Percentiles rank a stretch among this genome's conserved stretches.
phyloP scores from a whole-genome alignment of 2,888 invertebrate genomes.

The Coronaproctus castanopsis region DNA sequence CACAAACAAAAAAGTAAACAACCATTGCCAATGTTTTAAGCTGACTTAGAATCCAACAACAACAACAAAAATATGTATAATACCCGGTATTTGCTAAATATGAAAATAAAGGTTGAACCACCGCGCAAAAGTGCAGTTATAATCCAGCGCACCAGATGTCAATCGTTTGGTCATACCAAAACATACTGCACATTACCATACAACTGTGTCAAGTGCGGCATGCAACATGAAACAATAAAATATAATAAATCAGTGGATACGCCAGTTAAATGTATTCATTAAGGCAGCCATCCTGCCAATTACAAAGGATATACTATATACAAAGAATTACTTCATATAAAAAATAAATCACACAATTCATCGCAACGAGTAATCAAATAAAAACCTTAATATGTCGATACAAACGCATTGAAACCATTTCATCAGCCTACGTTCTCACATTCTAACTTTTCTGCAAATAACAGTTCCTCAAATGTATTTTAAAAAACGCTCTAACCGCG shows the following conservation, averaged over 20 bases:
- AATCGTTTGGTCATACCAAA: constrained; percentile 29
- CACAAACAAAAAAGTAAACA: not conserved
- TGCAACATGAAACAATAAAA: constrained; percentile 15
- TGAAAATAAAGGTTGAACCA: constrained; percentile 25
- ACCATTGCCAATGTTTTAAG: constrained; percentile 14
- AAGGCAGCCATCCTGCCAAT: not conserved
- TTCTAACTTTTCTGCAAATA: too few relatives aligned
- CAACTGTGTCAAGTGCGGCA: constrained; percentile 20
- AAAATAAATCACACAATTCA: not conserved
- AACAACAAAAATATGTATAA: constrained; percentile 19
- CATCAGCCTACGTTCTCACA: too few relatives aligned
- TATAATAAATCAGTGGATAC: constrained; percentile 11
- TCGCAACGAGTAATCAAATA: not conserved
- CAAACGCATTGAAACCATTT: too few relatives aligned
- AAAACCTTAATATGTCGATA: not conserved
- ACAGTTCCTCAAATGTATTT: too few relatives aligned
- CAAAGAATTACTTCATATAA: not conserved
- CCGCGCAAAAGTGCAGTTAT: constrained; percentile 23
- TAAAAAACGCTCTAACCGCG: too few relatives aligned
- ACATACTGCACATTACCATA: constrained; percentile 26
- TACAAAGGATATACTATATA: not conserved
- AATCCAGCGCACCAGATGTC: constrained; percentile 29
- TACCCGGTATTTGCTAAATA: constrained; percentile 15
- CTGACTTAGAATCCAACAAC: constrained; percentile 18
- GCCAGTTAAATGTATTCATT: not conserved